Evolutionary conservation across 2,888 invertebrate species (phyloP).

Genomic region (Ceramica pisi): DNA sequence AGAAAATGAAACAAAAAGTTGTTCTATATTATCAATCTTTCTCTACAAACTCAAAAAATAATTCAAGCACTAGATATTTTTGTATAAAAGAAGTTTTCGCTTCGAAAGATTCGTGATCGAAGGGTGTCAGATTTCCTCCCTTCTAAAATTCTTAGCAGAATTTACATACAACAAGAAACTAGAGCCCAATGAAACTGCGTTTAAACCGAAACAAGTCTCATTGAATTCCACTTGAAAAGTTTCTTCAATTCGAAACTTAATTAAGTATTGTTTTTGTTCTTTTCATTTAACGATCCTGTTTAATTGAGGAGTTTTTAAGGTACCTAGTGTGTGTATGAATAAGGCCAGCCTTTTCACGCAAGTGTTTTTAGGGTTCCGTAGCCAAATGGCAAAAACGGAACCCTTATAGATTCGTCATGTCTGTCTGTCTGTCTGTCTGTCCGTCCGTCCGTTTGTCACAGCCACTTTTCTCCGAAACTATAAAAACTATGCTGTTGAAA

Average conservation of each 20-base stretch:
- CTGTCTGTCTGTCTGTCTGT: too few species aligned
- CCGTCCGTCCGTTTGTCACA: too few species aligned
- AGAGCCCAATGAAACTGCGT: constrained; percentile 55
- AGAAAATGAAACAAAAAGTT: neutral
- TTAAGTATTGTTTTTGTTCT: constrained; percentile 85
- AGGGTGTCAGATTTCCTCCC: constrained; percentile 23
- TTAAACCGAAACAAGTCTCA: constrained; percentile 69
- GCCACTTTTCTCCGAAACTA: too few species aligned
- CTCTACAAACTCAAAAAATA: neutral
- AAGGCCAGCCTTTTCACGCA: neutral
- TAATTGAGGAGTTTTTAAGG: constrained; percentile 82
- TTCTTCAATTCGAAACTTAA: constrained; percentile 78
- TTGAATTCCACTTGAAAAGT: constrained; percentile 75
- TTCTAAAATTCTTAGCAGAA: constrained; percentile 36
- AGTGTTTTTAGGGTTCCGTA: too few species aligned
- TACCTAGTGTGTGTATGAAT: constrained; percentile 44
- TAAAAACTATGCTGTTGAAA: too few species aligned
- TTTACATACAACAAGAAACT: constrained; percentile 56
- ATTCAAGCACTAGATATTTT: neutral
- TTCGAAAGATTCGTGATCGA: neutral
- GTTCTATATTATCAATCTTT: neutral
- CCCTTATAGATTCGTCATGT: too few species aligned
- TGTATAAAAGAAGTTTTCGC: neutral
- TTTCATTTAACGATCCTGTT: constrained; percentile 80
- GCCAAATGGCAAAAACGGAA: too few species aligned